Evolutionary conservation across 2,888 invertebrate species (phyloP).

Genomic region (Athalia circularis): DNA sequence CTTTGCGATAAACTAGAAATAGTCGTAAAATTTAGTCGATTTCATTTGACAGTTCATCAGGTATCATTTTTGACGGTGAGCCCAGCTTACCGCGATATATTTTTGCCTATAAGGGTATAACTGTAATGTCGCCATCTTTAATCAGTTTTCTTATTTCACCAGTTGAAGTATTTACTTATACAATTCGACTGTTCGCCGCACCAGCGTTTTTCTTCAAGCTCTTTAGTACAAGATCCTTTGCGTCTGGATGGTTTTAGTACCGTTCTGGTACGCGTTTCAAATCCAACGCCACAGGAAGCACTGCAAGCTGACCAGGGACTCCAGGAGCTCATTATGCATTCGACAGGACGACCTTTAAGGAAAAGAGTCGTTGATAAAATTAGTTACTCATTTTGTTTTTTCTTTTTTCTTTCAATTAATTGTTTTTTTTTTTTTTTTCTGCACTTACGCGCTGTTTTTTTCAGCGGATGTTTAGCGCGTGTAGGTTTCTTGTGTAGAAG

Average conservation of each 20-base stretch:
- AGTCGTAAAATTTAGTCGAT: no score
- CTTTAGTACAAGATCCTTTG: conserved; percentile 18
- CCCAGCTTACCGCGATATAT: no score
- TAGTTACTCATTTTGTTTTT: neutral
- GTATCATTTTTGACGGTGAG: no score
- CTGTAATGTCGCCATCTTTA: no score
- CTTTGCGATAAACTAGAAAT: no score
- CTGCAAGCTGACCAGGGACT: conserved; percentile 73
- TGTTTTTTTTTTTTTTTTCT: neutral
- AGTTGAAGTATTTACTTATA: conserved; percentile 32
- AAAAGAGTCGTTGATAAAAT: neutral
- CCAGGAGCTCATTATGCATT: conserved; percentile 73
- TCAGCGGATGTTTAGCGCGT: conserved; percentile 6
- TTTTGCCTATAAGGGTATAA: no score
- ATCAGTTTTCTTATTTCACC: conserved; percentile 9
- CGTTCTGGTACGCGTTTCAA: conserved; percentile 57
- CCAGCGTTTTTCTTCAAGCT: conserved; percentile 37
- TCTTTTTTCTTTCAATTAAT: neutral
- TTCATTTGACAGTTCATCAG: no score
- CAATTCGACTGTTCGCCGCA: conserved; percentile 44
- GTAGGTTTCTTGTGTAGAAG: neutral
- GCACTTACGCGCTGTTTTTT: conserved; percentile 22
- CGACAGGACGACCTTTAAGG: conserved; percentile 32
- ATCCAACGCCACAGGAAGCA: conserved; percentile 71
- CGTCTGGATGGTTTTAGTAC: conserved; percentile 46